Percentiles rank a stretch among this genome's conserved stretches.
Conservation (phyloP, 2,888 invertebrate genomes). For the Amphimallon solstitiale region DNA sequence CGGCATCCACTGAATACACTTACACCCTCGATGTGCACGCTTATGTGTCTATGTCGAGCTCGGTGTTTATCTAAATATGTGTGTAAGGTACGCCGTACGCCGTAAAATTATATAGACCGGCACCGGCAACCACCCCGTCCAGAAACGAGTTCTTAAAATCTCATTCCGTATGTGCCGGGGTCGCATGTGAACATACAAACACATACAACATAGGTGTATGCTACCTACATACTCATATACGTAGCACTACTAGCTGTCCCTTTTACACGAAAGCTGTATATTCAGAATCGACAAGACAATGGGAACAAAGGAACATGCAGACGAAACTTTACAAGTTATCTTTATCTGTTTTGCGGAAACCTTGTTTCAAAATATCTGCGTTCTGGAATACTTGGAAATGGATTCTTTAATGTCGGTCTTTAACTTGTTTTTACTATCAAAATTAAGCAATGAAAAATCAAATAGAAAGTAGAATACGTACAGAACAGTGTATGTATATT, state of each 20-base stretch:
- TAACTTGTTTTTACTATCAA: constrained; percentile 5
- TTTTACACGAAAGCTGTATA: constrained; percentile 23
- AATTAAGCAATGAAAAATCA: neutral
- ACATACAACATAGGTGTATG: neutral
- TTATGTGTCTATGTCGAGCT: constrained; percentile 28
- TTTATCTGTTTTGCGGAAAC: constrained; percentile 26
- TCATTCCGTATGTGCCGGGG: constrained; percentile 24
- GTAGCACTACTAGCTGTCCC: constrained; percentile 1
- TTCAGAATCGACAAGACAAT: constrained; percentile 33
- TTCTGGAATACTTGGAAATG: neutral
- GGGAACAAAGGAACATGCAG: constrained; percentile 18
- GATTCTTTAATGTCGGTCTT: constrained; percentile 18
- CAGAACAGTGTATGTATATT: no score
- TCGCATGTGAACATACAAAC: neutral
- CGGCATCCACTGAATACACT: constrained; percentile 40
- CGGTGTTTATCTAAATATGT: constrained; percentile 39
- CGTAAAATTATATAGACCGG: constrained; percentile 33
- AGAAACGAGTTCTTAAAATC: constrained; percentile 30
- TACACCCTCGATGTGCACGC: constrained; percentile 35
- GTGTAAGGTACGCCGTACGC: constrained; percentile 23
- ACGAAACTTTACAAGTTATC: constrained; percentile 27
- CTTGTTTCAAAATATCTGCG: constrained; percentile 5
- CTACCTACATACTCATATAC: neutral
- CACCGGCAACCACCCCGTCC: constrained; percentile 12
- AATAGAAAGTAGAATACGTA: no score